Conservation (phyloP, 2,888 invertebrate genomes). For the Monoplex corrugatus region DNA sequence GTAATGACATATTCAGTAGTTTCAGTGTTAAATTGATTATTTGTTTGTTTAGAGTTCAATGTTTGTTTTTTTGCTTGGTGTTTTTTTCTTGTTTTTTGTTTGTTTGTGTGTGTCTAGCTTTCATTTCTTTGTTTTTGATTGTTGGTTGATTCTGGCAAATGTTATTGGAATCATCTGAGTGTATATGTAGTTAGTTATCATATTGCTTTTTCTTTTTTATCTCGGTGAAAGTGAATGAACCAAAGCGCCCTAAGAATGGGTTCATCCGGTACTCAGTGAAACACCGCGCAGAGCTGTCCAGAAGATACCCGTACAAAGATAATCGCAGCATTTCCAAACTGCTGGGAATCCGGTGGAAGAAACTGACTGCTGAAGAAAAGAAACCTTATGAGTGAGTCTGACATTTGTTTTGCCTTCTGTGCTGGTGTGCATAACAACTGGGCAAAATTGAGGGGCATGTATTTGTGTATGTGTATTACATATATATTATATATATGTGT, state of each 20-base stretch:
- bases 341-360: slow-evolving; percentile 65
- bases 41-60: neutral
- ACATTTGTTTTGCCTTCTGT: neutral
- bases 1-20: too few relatives aligned
- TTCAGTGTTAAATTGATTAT: too few relatives aligned
- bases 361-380: slow-evolving; percentile 61
- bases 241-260: slow-evolving; percentile 66
- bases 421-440: too few relatives aligned
- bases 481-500: too few relatives aligned
- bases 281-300: slow-evolving; percentile 58
- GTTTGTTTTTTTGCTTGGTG: neutral
- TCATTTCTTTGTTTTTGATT: neutral
- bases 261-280: slow-evolving; percentile 68
- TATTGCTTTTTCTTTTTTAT: neutral
- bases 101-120: neutral
- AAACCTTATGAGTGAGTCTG: slow-evolving; percentile 65
- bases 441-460: too few relatives aligned
- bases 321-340: slow-evolving; percentile 67
- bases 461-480: too few relatives aligned
- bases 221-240: slow-evolving; percentile 42
- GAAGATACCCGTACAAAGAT: slow-evolving; percentile 61
- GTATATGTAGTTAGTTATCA: neutral
- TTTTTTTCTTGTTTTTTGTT: too few relatives aligned
- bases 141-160: too few relatives aligned
- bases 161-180: too few relatives aligned